phyloP scores from a whole-genome alignment of 2,888 invertebrate genomes.

The Andrena bucephala region DNA sequence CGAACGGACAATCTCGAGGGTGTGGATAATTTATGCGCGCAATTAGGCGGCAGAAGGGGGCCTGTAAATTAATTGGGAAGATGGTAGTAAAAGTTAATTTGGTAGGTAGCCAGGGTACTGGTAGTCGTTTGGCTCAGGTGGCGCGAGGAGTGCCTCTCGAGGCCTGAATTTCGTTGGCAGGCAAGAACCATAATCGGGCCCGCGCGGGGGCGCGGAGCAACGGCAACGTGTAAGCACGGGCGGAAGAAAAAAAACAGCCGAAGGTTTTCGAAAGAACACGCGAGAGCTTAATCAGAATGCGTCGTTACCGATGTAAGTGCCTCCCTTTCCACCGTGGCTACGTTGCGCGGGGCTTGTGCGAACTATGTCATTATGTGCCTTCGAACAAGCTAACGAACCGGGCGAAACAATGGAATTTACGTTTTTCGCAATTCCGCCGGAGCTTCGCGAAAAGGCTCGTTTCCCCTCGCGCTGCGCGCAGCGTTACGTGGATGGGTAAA shows the following conservation, averaged over 20 bases:
- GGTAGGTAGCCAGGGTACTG: conserved; percentile 76
- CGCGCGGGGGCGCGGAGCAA: background rate
- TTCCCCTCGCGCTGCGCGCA: too few relatives aligned
- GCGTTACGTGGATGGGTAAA: too few relatives aligned
- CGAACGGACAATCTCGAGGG: conserved; percentile 72
- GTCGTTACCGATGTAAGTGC: conserved; percentile 17
- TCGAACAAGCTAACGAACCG: background rate
- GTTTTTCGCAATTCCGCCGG: background rate
- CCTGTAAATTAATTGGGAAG: conserved; percentile 83
- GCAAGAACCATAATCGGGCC: conserved; percentile 40
- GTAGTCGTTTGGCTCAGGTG: conserved; percentile 82
- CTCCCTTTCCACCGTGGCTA: background rate
- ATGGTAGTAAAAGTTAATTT: conserved; percentile 84
- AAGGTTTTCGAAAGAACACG: conserved; percentile 44
- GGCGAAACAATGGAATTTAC: background rate
- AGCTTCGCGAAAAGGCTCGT: too few relatives aligned
- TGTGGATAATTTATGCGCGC: conserved; percentile 81
- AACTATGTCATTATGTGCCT: background rate
- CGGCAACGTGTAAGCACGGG: background rate
- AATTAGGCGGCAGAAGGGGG: conserved; percentile 78
- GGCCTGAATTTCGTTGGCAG: conserved; percentile 58
- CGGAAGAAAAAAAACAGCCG: background rate
- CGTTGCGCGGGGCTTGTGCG: background rate
- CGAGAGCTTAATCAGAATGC: conserved; percentile 43
- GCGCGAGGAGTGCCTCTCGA: conserved; percentile 70